Base-by-base conservation (phyloP, 2,888 invertebrate species). In the Synanthedon myopaeformis region DNA sequence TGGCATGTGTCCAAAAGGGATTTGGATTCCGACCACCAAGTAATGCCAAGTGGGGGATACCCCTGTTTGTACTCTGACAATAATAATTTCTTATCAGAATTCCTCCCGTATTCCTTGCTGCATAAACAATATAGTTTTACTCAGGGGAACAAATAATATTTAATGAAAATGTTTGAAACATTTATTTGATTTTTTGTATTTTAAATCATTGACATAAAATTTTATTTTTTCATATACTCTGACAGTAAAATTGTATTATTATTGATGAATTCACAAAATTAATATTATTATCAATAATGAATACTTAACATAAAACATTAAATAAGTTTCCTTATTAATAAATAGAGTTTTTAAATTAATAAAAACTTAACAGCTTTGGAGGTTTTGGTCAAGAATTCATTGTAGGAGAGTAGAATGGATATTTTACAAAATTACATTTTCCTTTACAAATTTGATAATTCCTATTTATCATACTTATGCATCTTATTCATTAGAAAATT, bases 121-220 rank as follows among this genome's bases (percentile, higher is more conserved):
- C 45, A 13, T 13, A n/a, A 13, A 45, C 45, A 35, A 35, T 35
- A 35, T 35, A 35, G 35, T 35, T 6, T 35, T 35, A 35, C 10
- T 35, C 10, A 35, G 35, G 35, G 35, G 35, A 35, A 35, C 35
- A 35, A 35, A 35, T 35, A 10, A 35, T 10, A 35, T 10, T 8
- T 35, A 35, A 35, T 35, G 10, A 35, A 35, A 58, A 71, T 79
- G 72, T 81, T 81, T 61, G 73, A 81, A 84, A 85, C 84, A 83
- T 85, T 83, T 85, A 82, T 76, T 76, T 71, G 76, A 69, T 65
- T 64, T 67, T 65, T 71, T 51, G 13, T 51, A 13, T 51, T 74
- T 66, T 57, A 64, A 69, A 69, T 70, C 66, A 70, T 35, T 35
- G 68, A 77, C 71, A 80, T 69, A 78, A 69, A 35, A 61, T 58